Conservation (phyloP, 1,140 invertebrate species). For the Rhynchophorus ferrugineus region DNA sequence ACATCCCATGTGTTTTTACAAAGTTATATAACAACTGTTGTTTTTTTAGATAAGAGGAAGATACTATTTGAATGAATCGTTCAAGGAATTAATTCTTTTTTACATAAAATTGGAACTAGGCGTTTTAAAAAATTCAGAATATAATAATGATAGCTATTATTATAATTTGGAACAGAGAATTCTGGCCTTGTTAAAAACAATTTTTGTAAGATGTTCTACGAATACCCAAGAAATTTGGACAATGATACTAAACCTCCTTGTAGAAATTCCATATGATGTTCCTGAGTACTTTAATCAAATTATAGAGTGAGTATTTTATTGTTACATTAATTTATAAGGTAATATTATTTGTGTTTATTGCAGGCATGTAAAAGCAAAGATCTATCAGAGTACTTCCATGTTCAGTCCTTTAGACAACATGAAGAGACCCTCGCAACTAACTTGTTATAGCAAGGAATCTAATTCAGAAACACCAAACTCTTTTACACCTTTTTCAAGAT, state of each 20-base stretch:
- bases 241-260: background rate
- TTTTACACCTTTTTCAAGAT: no score
- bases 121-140: background rate
- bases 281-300: background rate
- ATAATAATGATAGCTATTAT: background rate
- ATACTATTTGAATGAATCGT: background rate
- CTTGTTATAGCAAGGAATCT: background rate
- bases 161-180: background rate
- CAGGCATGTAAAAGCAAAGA: background rate
- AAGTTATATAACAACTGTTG: no score
- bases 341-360: background rate
- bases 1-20: no score
- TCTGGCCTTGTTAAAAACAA: background rate
- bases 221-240: background rate
- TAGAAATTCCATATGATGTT: background rate
- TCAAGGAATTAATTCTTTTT: background rate
- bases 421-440: background rate
- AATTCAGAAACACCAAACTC: no score
- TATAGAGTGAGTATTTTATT: background rate
- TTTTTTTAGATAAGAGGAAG: background rate
- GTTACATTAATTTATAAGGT: background rate
- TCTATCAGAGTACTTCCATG: no score
- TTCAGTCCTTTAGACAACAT: no score
- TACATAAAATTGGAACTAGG: background rate
- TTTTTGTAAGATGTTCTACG: background rate